Conservation (phyloP, 1,140 invertebrate genomes). For the Bombus huntii region DNA sequence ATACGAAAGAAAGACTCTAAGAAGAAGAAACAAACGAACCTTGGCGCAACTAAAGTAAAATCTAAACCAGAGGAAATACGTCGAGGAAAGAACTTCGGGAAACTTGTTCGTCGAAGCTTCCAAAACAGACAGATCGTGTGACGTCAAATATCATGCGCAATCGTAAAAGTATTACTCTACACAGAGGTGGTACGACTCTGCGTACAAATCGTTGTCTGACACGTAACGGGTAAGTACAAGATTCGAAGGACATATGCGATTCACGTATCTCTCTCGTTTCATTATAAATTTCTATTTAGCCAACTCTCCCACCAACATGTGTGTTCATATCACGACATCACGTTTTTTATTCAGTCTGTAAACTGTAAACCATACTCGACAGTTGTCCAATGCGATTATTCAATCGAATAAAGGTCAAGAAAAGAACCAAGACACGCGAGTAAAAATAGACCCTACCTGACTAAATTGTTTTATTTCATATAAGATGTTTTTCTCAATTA, state of each 20-base stretch:
- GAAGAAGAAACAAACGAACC: not conserved
- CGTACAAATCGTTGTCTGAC: not conserved
- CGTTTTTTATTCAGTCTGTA: not conserved
- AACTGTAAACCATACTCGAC: no score
- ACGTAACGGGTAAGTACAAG: conserved; percentile 52
- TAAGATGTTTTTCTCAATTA: no score
- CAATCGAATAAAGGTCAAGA: not conserved
- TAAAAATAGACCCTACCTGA: no score
- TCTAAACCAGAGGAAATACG: not conserved
- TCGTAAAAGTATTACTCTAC: not conserved
- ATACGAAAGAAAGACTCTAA: not conserved
- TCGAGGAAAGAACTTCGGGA: not conserved
- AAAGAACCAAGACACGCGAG: no score
- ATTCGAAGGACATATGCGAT: conserved; percentile 27
- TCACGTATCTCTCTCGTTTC: conserved; percentile 24
- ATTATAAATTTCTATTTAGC: conserved; percentile 12
- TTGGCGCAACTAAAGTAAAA: not conserved
- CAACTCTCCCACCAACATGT: no score
- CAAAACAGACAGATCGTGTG: not conserved
- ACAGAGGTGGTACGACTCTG: not conserved
- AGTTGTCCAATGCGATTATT: not conserved
- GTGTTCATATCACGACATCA: not conserved
- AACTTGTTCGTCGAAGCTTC: not conserved
- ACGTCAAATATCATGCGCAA: not conserved
- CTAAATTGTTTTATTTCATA: no score